A percentile compares a stretch with the other conserved stretches of the same genome.
phyloP scores from a whole-genome alignment of 2,888 invertebrate genomes.

The Lithophane ornitopus region DNA sequence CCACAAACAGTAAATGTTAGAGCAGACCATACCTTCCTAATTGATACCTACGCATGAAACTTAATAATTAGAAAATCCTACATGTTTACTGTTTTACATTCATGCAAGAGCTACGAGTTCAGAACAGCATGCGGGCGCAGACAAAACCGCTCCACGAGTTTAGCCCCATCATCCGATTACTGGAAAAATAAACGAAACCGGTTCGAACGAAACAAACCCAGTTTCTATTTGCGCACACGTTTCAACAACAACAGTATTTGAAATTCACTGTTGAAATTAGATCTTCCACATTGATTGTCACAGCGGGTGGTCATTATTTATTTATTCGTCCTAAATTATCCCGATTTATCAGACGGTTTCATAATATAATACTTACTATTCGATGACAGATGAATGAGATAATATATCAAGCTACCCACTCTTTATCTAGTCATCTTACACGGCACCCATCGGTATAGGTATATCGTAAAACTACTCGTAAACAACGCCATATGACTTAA shows the following conservation, averaged over 20 bases:
- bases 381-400: neutral
- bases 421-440: neutral
- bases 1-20: neutral
- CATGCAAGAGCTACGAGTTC: neutral
- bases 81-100: slow-evolving; percentile 17
- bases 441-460: neutral
- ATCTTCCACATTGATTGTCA: slow-evolving; percentile 31
- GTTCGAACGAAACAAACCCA: slow-evolving; percentile 37
- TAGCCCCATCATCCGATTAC: slow-evolving; percentile 43
- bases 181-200: slow-evolving; percentile 28
- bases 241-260: slow-evolving; percentile 38
- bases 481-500: neutral
- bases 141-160: slow-evolving; percentile 20
- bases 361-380: neutral
- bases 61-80: neutral
- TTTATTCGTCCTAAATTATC: slow-evolving; percentile 25
- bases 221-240: slow-evolving; percentile 37
- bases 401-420: neutral
- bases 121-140: slow-evolving; percentile 25
- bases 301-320: slow-evolving; percentile 18
- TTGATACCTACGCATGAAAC: neutral
- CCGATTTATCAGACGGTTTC: slow-evolving; percentile 21
- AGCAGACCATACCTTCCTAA: neutral
- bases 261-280: slow-evolving; percentile 49
- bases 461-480: neutral